These are phyloP conservation scores for Amblyjoppa fuscipennis DNA, from an alignment of 2,888 invertebrate species.

Conservation along the genomic window DNA sequence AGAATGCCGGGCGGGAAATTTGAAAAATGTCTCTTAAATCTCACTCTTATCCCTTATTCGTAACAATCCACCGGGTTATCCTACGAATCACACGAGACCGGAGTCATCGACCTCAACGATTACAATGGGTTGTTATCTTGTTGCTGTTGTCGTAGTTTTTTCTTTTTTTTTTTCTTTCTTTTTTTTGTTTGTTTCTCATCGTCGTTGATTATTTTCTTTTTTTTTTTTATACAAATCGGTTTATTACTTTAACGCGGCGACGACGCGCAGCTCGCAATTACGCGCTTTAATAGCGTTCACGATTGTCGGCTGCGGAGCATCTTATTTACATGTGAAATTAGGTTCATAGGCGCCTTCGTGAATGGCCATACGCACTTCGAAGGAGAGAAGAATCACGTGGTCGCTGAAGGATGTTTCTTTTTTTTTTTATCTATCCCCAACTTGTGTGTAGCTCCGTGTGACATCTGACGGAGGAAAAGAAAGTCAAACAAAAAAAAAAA, in stretches of 20 bases:
- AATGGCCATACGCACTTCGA: conserved; percentile 34
- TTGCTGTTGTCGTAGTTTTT: conserved; percentile 11
- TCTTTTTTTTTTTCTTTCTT: conserved; percentile 12
- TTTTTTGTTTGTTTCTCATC: conserved; percentile 1
- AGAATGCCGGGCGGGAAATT: not conserved
- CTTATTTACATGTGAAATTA: conserved; percentile 69
- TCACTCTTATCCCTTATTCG: conserved; percentile 44
- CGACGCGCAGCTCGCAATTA: conserved; percentile 45
- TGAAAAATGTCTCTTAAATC: conserved; percentile 1
- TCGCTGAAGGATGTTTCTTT: not conserved
- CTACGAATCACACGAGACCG: conserved; percentile 45
- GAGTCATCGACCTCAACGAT: conserved; percentile 38
- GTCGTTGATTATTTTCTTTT: conserved; percentile 32
- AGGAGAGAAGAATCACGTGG: conserved; percentile 42
- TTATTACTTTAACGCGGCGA: conserved; percentile 59
- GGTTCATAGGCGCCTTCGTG: conserved; percentile 54
- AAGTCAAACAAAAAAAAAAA: conserved; percentile 7
- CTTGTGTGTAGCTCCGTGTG: not conserved
- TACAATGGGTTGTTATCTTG: conserved; percentile 20
- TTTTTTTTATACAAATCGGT: conserved; percentile 61
- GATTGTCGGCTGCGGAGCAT: conserved; percentile 46
- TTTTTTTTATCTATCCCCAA: not conserved
- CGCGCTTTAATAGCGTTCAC: conserved; percentile 17
- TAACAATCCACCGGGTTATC: conserved; percentile 33
- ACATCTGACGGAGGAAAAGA: not conserved